Percentiles rank a stretch among this genome's conserved stretches.
phyloP scores from a whole-genome alignment of 2,797 vertebrate species.

The Meda fulgida region DNA sequence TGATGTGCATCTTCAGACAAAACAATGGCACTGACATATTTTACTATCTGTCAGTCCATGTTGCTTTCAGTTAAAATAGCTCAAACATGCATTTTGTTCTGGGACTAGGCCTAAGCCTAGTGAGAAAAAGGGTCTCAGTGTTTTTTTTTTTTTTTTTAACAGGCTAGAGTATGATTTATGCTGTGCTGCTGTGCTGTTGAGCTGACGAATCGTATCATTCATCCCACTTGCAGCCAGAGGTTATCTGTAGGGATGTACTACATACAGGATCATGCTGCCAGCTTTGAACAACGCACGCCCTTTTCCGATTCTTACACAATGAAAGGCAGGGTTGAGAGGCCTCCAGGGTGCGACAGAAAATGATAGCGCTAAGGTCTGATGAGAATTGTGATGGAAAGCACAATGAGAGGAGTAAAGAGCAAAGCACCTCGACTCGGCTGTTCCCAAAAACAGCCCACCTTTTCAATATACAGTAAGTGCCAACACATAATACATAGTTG shows the following conservation, averaged over 20 bases:
- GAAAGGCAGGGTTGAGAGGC: conserved; percentile 65
- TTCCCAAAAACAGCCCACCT: conserved; percentile 29
- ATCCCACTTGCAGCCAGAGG: conserved; percentile 45
- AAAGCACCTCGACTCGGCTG: conserved; percentile 13
- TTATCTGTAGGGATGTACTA: conserved; percentile 62
- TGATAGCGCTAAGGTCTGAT: conserved; percentile 49
- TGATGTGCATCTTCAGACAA: no score
- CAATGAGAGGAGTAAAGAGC: conserved; percentile 54
- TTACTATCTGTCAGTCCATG: no score
- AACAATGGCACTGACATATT: no score
- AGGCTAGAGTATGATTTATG: conserved; percentile 25
- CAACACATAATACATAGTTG: background rate
- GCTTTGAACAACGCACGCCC: conserved; percentile 74
- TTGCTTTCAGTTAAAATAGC: no score
- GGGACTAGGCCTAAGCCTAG: no score
- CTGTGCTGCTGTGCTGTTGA: conserved; percentile 10
- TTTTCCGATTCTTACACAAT: conserved; percentile 76
- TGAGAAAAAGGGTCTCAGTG: background rate
- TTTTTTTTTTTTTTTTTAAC: background rate
- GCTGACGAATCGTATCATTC: conserved; percentile 41
- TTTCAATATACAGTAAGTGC: conserved; percentile 18
- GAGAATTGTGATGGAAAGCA: conserved; percentile 52
- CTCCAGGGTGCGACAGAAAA: conserved; percentile 69
- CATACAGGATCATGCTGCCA: conserved; percentile 63
- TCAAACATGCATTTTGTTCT: no score